Evolutionary conservation across 2,113 vertebrate species (phyloP).

Genomic region (Procavia capensis): DNA sequence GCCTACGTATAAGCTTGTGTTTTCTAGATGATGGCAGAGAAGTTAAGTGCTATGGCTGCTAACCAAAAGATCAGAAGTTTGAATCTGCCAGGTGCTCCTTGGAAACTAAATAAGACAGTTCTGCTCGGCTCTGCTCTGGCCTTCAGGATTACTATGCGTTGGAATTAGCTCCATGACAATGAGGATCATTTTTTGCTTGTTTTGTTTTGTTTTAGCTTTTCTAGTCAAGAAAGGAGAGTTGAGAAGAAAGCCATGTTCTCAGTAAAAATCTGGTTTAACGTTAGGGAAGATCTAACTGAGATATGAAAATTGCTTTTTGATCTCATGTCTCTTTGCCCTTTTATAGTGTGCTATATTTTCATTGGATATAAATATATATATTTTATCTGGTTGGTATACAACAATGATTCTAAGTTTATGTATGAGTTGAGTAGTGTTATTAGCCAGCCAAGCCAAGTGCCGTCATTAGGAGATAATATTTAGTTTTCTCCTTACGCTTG

Average conservation of each 20-base stretch:
- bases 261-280: not conserved
- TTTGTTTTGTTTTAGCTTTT: too few relatives aligned
- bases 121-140: too few relatives aligned
- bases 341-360: not conserved
- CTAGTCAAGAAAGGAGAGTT: not conserved
- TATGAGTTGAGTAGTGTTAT: not conserved
- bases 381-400: not conserved
- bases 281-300: not conserved
- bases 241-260: not conserved
- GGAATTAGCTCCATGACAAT: too few relatives aligned
- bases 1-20: not conserved
- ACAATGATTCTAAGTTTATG: not conserved
- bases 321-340: not conserved
- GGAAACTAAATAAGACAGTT: too few relatives aligned
- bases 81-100: too few relatives aligned
- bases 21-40: too few relatives aligned
- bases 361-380: not conserved
- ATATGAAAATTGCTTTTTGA: not conserved
- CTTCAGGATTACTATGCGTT: too few relatives aligned
- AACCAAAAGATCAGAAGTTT: too few relatives aligned
- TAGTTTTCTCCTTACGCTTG: not conserved
- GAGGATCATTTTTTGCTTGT: too few relatives aligned
- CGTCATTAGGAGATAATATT: not conserved
- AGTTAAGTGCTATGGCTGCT: too few relatives aligned
- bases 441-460: too few relatives aligned